Evolutionary conservation across 2,888 invertebrate species (phyloP), one percentile per base, ranked within the genome.

Genomic region (Rhodophaea formosa): DNA sequence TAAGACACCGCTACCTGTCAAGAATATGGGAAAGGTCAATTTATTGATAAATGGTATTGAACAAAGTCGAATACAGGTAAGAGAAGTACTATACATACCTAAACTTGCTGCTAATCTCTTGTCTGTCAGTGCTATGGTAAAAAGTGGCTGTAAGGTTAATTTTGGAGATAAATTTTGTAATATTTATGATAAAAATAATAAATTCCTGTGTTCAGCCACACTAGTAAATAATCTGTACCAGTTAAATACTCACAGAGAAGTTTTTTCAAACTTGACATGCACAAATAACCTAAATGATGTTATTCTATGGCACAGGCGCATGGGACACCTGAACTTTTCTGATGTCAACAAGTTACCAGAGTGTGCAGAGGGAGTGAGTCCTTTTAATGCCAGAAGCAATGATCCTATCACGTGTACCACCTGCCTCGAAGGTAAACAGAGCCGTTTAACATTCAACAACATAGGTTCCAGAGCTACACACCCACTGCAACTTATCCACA

Each of bases 311-410:
- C 35, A 10, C 10, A 35, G 35, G 3, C 59, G 67, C 16, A 65
- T 68, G 66, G 65, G 64, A 17, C 69, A 67, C 43, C 52, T 67
- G 17, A 67, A 66, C 51, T 56, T 67, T 23, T 17, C 62, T 47
- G 65, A 65, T 61, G 59, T 69, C 8, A 63, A 60, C 23, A 70
- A 53, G 51, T 45, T 69, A 54, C 55, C 59, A 12, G 12, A 17
- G 1, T 66, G 62, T 61, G 55, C 64, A 12, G 63, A 66, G 23
- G 68, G 65, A 44, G 56, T 68, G 7, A 57, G 16, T n/a, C 43
- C 46, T 10, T 56, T 56, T 7, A 1, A 8, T 30, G 29, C 16
- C 39, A 46, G 46, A n/a, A n/a, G n/a, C n/a, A n/a, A n/a, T 8
- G 49, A n/a, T 17, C 29, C 29, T 5, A 8, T 30, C 5, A 53